These are phyloP conservation scores for Arenaria interpres DNA, from an alignment of 2,113 vertebrate genomes.

Conservation along the genomic window DNA sequence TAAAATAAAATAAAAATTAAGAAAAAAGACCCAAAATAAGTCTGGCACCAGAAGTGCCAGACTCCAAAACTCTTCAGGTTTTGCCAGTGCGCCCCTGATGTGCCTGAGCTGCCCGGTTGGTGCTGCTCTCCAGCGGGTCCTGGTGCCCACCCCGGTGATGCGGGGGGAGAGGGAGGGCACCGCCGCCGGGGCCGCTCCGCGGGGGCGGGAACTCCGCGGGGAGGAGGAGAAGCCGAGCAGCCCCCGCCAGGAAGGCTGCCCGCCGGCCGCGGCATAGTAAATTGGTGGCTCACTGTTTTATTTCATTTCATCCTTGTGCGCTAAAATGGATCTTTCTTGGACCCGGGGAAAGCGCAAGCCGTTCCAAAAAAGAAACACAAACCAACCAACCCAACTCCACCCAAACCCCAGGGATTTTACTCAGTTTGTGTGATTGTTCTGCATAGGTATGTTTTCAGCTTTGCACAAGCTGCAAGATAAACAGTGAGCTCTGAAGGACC, in stretches of 20 bases:
- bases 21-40: too few species aligned
- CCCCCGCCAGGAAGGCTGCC: neutral
- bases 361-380: neutral
- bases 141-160: neutral
- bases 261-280: neutral
- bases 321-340: conserved; percentile 42
- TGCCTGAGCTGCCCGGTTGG: neutral
- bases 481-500: neutral
- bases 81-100: neutral
- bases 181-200: rapidly evolving
- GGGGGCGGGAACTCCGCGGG: rapidly evolving
- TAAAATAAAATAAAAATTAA: too few species aligned
- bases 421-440: neutral
- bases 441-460: neutral
- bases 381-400: too few species aligned
- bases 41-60: neutral
- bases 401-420: neutral
- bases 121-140: neutral
- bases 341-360: conserved; percentile 1
- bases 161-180: too few species aligned
- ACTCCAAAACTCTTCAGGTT: neutral
- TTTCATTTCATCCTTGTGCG: conserved; percentile 16
- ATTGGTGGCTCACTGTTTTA: neutral
- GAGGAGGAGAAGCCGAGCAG: neutral
- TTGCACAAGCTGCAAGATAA: neutral